A percentile compares a stretch with the other conserved stretches of the same genome.
Evolutionary conservation across 1,140 invertebrate species (phyloP).

Genomic region (Macrobrachium rosenbergii): DNA sequence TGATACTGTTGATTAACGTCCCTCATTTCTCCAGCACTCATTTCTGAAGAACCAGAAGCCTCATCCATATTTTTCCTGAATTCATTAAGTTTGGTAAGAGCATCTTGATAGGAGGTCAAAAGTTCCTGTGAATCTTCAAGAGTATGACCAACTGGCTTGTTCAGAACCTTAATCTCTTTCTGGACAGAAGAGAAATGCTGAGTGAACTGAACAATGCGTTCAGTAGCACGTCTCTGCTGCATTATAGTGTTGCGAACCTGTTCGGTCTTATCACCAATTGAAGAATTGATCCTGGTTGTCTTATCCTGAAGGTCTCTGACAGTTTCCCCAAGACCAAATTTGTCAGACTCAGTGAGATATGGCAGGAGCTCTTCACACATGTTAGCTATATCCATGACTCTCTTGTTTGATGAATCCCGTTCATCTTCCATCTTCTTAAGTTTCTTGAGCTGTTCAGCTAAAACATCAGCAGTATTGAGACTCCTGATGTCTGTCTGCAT

Average conservation of each 20-base stretch:
- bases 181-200: constrained; percentile 85
- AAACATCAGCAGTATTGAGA: constrained; percentile 80
- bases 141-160: constrained; percentile 86
- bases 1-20: constrained; percentile 85
- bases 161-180: constrained; percentile 84
- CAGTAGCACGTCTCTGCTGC: constrained; percentile 83
- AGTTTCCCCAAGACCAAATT: constrained; percentile 83
- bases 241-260: constrained; percentile 81
- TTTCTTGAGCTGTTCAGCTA: constrained; percentile 88
- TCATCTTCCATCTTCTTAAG: constrained; percentile 82
- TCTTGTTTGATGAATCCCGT: constrained; percentile 78
- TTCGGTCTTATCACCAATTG: constrained; percentile 82
- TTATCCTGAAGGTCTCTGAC: constrained; percentile 83
- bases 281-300: constrained; percentile 79
- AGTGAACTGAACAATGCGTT: constrained; percentile 83
- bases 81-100: constrained; percentile 83
- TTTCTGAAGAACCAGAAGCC: constrained; percentile 76
- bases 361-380: constrained; percentile 85
- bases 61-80: constrained; percentile 85
- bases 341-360: constrained; percentile 86
- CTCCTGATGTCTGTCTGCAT: constrained; percentile 82
- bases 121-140: constrained; percentile 75
- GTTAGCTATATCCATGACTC: constrained; percentile 81
- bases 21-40: constrained; percentile 82
- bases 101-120: constrained; percentile 81